These are phyloP conservation scores for Sclerodermus sp. DNA, from an alignment of 2,888 invertebrate genomes.

Conservation along the genomic window DNA sequence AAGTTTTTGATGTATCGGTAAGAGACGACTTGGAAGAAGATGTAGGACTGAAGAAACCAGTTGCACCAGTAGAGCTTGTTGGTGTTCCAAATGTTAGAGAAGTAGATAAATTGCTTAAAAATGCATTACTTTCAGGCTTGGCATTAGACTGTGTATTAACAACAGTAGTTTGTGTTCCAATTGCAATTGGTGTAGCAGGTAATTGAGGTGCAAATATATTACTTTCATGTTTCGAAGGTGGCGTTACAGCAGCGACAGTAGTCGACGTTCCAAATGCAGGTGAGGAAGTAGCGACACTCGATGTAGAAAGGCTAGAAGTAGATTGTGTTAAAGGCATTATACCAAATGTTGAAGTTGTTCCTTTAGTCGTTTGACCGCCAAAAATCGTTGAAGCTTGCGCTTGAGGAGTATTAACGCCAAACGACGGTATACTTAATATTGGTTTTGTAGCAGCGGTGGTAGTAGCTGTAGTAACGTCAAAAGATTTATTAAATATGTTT, in stretches of 20 bases:
- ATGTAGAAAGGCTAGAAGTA: not conserved
- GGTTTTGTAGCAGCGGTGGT: not conserved
- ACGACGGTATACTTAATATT: not conserved
- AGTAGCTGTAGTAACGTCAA: not conserved
- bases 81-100: not conserved
- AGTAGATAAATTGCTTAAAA: not conserved
- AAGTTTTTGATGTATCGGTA: not conserved
- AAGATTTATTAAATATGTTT: slow-evolving; percentile 10
- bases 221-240: no score
- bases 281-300: not conserved
- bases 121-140: no score
- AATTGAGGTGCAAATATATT: no score
- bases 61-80: not conserved
- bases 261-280: no score
- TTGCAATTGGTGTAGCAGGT: no score
- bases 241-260: no score
- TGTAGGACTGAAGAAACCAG: not conserved
- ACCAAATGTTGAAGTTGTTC: slow-evolving; percentile 15
- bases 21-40: not conserved
- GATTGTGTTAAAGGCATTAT: slow-evolving; percentile 11
- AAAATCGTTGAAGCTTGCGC: slow-evolving; percentile 16
- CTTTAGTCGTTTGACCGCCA: slow-evolving; percentile 8
- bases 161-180: no score
- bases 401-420: not conserved
- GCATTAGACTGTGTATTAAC: no score